Base-by-base conservation (phyloP, 2,113 vertebrate genomes). In the Apodemus sylvaticus region DNA sequence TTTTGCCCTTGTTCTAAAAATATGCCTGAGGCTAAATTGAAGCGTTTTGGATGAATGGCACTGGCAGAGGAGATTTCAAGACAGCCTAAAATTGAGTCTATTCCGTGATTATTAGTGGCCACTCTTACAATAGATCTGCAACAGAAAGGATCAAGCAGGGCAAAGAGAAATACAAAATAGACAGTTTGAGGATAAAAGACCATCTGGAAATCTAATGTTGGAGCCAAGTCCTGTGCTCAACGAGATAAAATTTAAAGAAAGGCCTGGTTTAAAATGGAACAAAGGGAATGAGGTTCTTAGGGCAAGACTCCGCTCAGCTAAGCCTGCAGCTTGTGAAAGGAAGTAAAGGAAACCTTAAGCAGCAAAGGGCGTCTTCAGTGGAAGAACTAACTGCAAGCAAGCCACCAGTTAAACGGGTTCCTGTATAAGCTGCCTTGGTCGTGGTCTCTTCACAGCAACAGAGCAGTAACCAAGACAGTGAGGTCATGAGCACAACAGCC, bases 401-500 rank as follows among this genome's bases (percentile, higher is more conserved):
- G 36, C 12, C 6, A 7, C 26, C 53, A 39, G 39, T 39, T 5
- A 58, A n/a, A 39, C 0, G 11, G 45, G 17, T 31, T 17, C 74
- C 7, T 77, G 29, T 31, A 8, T 77, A 26, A 48, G 5, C 29
- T 26, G 42, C 36, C 9, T 22, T 55, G 51, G 8, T 36, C 6
- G 26, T 2, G 53, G 11, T 39, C 58, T 45, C 13, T 45, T 9
- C 6, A 29, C 58, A 5, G 24, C 55, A 5, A 4, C 10, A 29
- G 81, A 42, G 26, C 81, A 9, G n/a, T 42, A 24, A 17, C 12
- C 16, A 17, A 83, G 55, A 62, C n/a, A 42, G n/a, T 31, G 36
- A 60, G 13, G 39, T 82, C 36, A 2, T 4, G 22, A 19, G 36
- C 0, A 9, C 14, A 16, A 2, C 24, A 31, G 22, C 7, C 0